These are phyloP conservation scores for Chrysopa pallens DNA, from an alignment of 1,140 invertebrate genomes.

Conservation along the genomic window DNA sequence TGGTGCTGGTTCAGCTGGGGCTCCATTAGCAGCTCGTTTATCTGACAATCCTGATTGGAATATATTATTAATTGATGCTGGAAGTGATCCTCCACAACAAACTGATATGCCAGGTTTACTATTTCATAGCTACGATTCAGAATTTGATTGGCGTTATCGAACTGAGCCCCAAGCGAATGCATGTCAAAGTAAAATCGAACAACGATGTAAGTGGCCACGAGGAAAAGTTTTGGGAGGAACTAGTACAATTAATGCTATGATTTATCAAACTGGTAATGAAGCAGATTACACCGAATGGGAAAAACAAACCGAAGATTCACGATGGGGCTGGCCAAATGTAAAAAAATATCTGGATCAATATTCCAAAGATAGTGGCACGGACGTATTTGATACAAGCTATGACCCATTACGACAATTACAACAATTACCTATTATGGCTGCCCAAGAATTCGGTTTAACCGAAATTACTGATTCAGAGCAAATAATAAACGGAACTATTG, in stretches of 20 bases:
- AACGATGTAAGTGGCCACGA: conserved; percentile 40
- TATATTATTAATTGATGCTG: conserved; percentile 42
- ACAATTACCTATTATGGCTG: conserved; percentile 13
- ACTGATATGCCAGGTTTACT: conserved; percentile 31
- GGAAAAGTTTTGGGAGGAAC: conserved; percentile 34
- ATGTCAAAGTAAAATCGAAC: conserved; percentile 29
- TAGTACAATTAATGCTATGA: conserved; percentile 40
- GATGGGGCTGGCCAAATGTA: conserved; percentile 11
- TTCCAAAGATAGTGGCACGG: conserved; percentile 25
- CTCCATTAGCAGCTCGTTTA: conserved; percentile 34
- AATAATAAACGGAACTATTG: conserved; percentile 12
- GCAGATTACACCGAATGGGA: conserved; percentile 12
- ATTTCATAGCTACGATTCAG: conserved; percentile 25
- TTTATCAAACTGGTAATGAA: conserved; percentile 35
- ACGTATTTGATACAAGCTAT: conserved; percentile 18
- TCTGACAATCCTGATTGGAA: conserved; percentile 29
- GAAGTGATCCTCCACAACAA: conserved; percentile 30
- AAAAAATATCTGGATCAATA: conserved; percentile 8
- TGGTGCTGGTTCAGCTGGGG: conserved; percentile 28
- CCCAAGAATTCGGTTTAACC: conserved; percentile 12
- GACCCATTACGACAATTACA: conserved; percentile 5
- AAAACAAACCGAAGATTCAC: conserved; percentile 6
- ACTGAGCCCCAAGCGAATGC: conserved; percentile 34
- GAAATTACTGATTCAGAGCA: conserved; percentile 15
- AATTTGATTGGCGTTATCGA: conserved; percentile 46